Percentiles rank a stretch among this genome's conserved stretches.
Evolutionary conservation across 1,140 invertebrate species (phyloP).

Genomic region (Brachionus paranguensis): DNA sequence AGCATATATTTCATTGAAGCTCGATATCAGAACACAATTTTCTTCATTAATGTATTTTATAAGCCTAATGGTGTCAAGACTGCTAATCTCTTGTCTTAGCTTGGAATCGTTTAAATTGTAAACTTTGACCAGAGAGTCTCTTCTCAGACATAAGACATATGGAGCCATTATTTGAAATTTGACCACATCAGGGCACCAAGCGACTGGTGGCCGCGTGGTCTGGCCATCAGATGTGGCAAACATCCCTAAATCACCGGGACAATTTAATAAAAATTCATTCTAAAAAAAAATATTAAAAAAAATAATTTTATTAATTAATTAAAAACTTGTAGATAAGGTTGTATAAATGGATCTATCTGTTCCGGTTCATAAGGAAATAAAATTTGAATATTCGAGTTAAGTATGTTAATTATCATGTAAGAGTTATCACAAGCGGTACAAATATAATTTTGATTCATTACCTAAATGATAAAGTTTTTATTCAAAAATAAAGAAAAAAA

Average conservation of each 20-base stretch:
- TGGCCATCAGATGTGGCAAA: constrained; percentile 24
- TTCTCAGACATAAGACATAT: constrained; percentile 7
- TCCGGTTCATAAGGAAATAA: constrained; percentile 16
- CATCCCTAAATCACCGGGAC: constrained; percentile 33
- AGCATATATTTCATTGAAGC: background rate
- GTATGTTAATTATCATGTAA: constrained; percentile 30
- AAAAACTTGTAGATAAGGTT: background rate
- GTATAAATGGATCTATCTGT: constrained; percentile 25
- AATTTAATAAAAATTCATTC: constrained; percentile 37
- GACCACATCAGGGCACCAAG: background rate
- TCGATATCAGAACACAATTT: background rate
- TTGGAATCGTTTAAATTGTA: constrained; percentile 26
- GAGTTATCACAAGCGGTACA: constrained; percentile 15
- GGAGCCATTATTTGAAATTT: constrained; percentile 35
- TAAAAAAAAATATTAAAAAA: background rate
- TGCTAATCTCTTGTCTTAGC: constrained; percentile 14
- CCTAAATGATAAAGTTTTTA: background rate
- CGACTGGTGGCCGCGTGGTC: constrained; percentile 23
- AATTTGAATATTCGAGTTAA: constrained; percentile 14
- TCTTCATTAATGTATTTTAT: constrained; percentile 14
- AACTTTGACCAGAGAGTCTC: background rate
- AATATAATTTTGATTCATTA: constrained; percentile 19
- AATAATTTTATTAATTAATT: too few species aligned
- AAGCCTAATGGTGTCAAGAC: background rate
- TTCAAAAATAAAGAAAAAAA: background rate